Percentiles rank a stretch among this genome's conserved stretches.
Evolutionary conservation across 2,888 invertebrate species (phyloP).

Genomic region (Embidobia sp.): DNA sequence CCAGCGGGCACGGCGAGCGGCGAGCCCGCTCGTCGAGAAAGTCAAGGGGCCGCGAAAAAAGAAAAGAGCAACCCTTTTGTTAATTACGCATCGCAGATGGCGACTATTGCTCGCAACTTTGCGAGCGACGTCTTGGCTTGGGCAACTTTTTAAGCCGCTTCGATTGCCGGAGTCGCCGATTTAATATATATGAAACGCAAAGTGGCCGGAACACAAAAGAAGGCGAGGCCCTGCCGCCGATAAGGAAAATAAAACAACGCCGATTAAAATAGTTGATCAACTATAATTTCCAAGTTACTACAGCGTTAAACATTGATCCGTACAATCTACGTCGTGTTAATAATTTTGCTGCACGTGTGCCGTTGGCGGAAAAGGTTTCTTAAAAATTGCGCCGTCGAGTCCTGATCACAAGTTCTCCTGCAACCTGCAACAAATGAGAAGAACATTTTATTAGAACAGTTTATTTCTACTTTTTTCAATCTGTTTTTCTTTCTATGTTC

Average conservation of each 20-base stretch:
- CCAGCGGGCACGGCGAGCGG: constrained; percentile 72
- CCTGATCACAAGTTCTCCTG: constrained; percentile 57
- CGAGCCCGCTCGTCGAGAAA: constrained; percentile 59
- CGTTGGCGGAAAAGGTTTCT: constrained; percentile 25
- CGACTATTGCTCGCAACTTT: constrained; percentile 75
- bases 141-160: constrained; percentile 44
- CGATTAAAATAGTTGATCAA: constrained; percentile 78
- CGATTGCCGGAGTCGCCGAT: constrained; percentile 37
- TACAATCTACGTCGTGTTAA: constrained; percentile 60
- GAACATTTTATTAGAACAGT: neutral
- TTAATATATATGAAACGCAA: constrained; percentile 18
- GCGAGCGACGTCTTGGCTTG: constrained; percentile 68
- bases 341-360: constrained; percentile 51
- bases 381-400: constrained; percentile 19
- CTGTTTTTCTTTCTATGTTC: too few species aligned
- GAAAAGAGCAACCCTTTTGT: constrained; percentile 77
- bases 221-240: neutral
- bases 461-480: too few species aligned
- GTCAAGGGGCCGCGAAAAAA: constrained; percentile 63
- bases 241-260: constrained; percentile 50
- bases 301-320: constrained; percentile 76
- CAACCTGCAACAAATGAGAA: constrained; percentile 70
- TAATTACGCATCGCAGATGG: constrained; percentile 80
- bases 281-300: constrained; percentile 77
- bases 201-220: neutral